Evolutionary conservation across 1,140 invertebrate genomes (phyloP).

Genomic region (Lepidurus arcticus): DNA sequence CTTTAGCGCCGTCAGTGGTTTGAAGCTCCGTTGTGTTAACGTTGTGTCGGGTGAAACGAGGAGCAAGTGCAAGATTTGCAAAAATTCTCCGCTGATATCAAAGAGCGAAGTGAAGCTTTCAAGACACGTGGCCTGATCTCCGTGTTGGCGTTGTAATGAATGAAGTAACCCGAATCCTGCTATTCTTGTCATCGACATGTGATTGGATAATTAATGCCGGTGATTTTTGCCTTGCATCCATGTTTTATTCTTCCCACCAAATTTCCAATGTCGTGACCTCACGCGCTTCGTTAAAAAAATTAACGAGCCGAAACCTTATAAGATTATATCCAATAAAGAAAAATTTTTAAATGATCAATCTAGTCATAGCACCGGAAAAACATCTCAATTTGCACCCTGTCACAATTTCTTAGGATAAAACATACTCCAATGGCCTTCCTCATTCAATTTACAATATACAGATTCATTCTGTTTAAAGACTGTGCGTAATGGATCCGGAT

Average conservation of each 20-base stretch:
- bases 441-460: slow-evolving; percentile 24
- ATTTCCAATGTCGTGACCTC: not conserved
- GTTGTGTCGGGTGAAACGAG: too few relatives aligned
- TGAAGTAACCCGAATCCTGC: not conserved
- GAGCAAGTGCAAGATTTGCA: too few relatives aligned
- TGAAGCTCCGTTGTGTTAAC: too few relatives aligned
- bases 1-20: too few relatives aligned
- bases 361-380: not conserved
- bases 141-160: not conserved
- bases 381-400: not conserved
- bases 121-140: not conserved
- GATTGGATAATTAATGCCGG: slow-evolving; percentile 8
- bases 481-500: slow-evolving; percentile 35
- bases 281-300: not conserved
- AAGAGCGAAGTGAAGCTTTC: not conserved
- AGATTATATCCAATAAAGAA: not conserved
- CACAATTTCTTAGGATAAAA: not conserved
- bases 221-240: slow-evolving; percentile 12
- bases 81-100: not conserved
- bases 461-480: slow-evolving; percentile 34
- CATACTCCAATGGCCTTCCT: slow-evolving; percentile 9
- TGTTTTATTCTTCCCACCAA: slow-evolving; percentile 12
- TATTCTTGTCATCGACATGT: slow-evolving; percentile 9
- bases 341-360: not conserved
- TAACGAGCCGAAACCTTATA: slow-evolving; percentile 1